Conservation (phyloP, 2,113 vertebrate genomes). For the Helogale parvula region DNA sequence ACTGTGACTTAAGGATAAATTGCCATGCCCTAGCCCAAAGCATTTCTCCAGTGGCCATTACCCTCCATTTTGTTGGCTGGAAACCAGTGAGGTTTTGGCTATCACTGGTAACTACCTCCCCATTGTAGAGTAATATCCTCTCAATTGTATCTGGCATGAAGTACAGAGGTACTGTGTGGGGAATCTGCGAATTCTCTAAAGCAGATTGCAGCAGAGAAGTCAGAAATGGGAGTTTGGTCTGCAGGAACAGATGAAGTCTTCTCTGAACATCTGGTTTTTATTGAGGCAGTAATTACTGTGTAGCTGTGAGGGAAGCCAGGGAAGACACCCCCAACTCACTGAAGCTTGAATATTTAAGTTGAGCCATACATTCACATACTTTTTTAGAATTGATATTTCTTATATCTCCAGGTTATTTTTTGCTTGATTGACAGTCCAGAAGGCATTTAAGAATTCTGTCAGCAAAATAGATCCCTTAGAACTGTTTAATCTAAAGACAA, state of each 20-base stretch:
- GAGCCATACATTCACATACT: constrained; percentile 49
- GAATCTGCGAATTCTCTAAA: constrained; percentile 24
- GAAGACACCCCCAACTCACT: constrained; percentile 77
- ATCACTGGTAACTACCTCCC: not conserved
- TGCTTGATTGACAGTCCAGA: constrained; percentile 24
- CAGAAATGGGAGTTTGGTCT: constrained; percentile 57
- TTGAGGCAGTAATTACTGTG: constrained; percentile 78
- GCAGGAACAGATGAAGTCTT: constrained; percentile 75
- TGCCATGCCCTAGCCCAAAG: not conserved
- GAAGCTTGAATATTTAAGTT: constrained; percentile 79
- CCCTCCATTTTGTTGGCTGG: not conserved
- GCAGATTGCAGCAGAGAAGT: not conserved
- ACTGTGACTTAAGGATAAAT: not conserved
- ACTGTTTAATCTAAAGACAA: not conserved
- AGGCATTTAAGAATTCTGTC: constrained; percentile 39
- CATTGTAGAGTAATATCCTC: not conserved
- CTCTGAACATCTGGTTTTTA: constrained; percentile 83
- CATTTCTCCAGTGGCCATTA: not conserved
- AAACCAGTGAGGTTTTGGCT: not conserved
- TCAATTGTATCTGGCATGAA: not conserved
- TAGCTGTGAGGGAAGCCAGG: constrained; percentile 75
- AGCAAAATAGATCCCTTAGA: constrained; percentile 26
- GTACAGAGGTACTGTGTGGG: too few relatives aligned
- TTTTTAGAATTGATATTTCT: constrained; percentile 22
- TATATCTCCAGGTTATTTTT: not conserved